Conservation (phyloP, 2,888 invertebrate genomes). For the Thelaira solivaga region DNA sequence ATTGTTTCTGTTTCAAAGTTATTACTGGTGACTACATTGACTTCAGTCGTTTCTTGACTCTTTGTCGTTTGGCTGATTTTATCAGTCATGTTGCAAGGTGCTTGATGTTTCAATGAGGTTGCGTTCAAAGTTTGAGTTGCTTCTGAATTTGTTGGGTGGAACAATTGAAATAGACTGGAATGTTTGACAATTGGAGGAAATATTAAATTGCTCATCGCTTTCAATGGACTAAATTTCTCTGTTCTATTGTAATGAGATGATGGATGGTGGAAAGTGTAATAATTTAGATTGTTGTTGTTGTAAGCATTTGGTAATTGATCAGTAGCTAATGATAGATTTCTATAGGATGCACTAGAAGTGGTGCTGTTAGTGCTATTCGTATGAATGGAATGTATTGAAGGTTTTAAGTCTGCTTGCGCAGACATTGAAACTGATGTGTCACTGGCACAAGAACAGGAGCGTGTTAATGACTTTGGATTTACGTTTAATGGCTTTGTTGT, state of each 20-base stretch:
- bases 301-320: slow-evolving; percentile 42
- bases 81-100: slow-evolving; percentile 25
- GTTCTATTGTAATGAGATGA: slow-evolving; percentile 36
- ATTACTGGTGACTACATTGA: neutral
- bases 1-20: slow-evolving; percentile 19
- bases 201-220: slow-evolving; percentile 77
- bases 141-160: slow-evolving; percentile 66
- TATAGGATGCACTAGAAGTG: slow-evolving; percentile 45
- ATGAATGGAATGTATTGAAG: slow-evolving; percentile 26
- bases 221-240: slow-evolving; percentile 77
- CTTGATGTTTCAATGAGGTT: neutral
- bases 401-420: slow-evolving; percentile 23
- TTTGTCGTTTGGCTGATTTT: neutral
- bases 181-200: slow-evolving; percentile 73
- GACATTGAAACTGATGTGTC: slow-evolving; percentile 50
- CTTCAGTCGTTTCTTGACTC: slow-evolving; percentile 7
- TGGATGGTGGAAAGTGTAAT: slow-evolving; percentile 57
- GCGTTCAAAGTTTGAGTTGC: slow-evolving; percentile 8
- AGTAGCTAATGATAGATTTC: slow-evolving; percentile 16
- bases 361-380: slow-evolving; percentile 51
- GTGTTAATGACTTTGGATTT: slow-evolving; percentile 61
- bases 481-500: slow-evolving; percentile 4
- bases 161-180: slow-evolving; percentile 76
- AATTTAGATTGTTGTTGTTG: slow-evolving; percentile 55
- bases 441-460: slow-evolving; percentile 68